Evolutionary conservation across 2,113 vertebrate species (phyloP).

Genomic region (Elachura formosa): DNA sequence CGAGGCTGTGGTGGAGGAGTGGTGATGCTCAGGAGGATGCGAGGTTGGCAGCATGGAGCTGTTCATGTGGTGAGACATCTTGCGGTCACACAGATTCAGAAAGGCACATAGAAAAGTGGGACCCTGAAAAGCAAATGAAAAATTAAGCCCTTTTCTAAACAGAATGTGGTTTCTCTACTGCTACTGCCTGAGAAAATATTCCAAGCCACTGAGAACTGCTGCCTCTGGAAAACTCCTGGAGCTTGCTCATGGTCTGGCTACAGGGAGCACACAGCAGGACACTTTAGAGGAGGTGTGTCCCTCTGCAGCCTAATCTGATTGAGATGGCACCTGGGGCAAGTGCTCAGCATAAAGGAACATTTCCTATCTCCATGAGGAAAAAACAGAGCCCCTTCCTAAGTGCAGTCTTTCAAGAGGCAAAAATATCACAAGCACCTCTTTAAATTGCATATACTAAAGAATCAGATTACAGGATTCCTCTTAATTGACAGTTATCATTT

Average conservation of each 20-base stretch:
- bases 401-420: not conserved
- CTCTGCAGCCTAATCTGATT: not conserved
- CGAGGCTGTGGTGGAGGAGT: not conserved
- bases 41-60: not conserved
- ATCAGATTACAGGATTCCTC: not conserved
- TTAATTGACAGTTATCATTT: constrained; percentile 58
- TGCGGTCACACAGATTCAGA: not conserved
- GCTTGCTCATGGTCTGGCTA: not conserved
- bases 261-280: not conserved
- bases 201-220: not conserved
- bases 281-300: not conserved
- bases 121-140: constrained; percentile 3
- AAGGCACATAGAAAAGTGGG: not conserved
- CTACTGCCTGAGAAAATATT: not conserved
- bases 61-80: constrained; percentile 50
- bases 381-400: not conserved
- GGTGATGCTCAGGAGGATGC: constrained; percentile 57
- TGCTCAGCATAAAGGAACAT: not conserved
- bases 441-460: not conserved
- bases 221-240: not conserved
- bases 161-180: not conserved
- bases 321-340: not conserved
- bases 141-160: not conserved
- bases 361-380: not conserved
- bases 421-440: not conserved